phyloP scores from a whole-genome alignment of 2,888 invertebrate species.

The Oligia strigilis region DNA sequence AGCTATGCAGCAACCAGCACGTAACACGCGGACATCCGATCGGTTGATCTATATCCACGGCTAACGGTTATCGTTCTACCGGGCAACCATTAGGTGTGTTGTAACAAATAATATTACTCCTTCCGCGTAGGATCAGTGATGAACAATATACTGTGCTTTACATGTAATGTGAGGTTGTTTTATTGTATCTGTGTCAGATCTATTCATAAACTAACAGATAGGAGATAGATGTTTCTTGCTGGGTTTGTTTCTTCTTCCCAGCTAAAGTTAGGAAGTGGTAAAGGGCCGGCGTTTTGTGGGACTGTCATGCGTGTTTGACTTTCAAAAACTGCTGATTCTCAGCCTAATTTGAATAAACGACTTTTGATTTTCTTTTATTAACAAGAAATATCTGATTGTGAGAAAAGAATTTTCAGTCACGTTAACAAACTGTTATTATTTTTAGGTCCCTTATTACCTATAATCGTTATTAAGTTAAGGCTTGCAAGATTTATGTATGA shows the following conservation, averaged over 20 bases:
- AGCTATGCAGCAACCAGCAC: conserved; percentile 13
- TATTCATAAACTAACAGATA: not conserved
- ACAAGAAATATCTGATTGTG: not conserved
- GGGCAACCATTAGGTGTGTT: conserved; percentile 21
- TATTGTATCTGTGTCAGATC: not conserved
- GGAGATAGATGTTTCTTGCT: not conserved
- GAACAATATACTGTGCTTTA: conserved; percentile 11
- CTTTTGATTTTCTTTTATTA: not conserved
- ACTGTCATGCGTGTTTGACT: too few species aligned
- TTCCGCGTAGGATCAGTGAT: conserved; percentile 38
- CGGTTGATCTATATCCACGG: conserved; percentile 47
- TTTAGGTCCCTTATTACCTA: not conserved
- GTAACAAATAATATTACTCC: conserved; percentile 32
- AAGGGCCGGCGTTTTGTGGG: too few species aligned
- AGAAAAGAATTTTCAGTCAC: not conserved
- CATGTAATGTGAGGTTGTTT: not conserved
- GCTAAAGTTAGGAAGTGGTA: not conserved
- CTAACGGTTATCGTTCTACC: conserved; percentile 10
- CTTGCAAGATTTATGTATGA: not conserved
- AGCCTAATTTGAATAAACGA: too few species aligned
- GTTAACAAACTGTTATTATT: not conserved
- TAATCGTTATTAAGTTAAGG: not conserved
- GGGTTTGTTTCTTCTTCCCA: not conserved
- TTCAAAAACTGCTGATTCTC: not conserved
- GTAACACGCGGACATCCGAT: conserved; percentile 58